A percentile compares a stretch with the other conserved stretches of the same genome.
phyloP scores from a whole-genome alignment of 2,113 vertebrate genomes.

The Albula glossodonta region DNA sequence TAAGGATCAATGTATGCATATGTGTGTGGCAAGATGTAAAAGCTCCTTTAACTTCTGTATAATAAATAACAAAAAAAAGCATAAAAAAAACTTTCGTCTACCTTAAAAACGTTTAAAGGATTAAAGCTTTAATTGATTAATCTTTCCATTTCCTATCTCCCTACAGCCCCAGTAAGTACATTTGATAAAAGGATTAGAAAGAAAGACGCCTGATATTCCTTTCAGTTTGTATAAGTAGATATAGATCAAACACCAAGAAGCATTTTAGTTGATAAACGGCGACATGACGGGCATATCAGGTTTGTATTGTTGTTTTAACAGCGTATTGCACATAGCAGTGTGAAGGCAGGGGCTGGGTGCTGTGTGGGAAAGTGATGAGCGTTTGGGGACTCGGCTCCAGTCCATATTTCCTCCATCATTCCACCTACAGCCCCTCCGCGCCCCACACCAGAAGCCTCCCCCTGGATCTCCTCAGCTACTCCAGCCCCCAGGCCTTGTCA shows the following conservation, averaged over 20 bases:
- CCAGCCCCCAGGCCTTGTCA: constrained; percentile 68
- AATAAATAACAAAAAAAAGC: background rate
- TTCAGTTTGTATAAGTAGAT: background rate
- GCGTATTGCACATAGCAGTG: constrained; percentile 71
- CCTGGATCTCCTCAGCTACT: constrained; percentile 36
- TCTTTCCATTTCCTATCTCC: background rate
- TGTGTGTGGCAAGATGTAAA: background rate
- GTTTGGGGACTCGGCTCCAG: background rate
- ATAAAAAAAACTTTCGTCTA: background rate
- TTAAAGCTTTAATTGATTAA: background rate
- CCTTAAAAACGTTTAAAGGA: background rate
- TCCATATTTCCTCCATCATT: constrained; percentile 34
- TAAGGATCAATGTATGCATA: background rate
- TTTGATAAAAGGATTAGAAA: background rate
- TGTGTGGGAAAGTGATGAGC: background rate
- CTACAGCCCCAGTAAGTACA: background rate
- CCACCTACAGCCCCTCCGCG: constrained; percentile 27
- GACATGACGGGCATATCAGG: constrained; percentile 49
- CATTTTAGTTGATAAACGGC: constrained; percentile 27
- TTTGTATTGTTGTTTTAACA: background rate
- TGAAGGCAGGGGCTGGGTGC: constrained; percentile 38
- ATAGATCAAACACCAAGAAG: background rate
- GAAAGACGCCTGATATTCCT: background rate
- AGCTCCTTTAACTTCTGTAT: background rate
- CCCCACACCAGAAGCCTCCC: constrained; percentile 24